Conservation (phyloP, 2,888 invertebrate genomes). For the Caradrina clavipalpis region DNA sequence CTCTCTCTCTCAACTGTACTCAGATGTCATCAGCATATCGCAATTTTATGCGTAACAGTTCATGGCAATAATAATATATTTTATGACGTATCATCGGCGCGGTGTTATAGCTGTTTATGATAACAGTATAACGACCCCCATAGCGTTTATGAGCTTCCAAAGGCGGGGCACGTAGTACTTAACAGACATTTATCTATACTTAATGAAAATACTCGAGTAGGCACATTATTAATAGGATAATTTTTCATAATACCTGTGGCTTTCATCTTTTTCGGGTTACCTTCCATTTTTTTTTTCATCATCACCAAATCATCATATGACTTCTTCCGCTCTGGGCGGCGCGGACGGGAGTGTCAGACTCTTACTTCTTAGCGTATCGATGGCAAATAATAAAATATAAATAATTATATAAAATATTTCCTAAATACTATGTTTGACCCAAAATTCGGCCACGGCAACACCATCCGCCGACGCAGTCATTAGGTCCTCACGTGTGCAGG, state of each 20-base stretch:
- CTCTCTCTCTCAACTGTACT: background rate
- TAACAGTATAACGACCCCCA: conserved; percentile 70
- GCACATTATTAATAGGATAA: conserved; percentile 16
- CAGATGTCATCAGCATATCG: background rate
- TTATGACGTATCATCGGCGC: conserved; percentile 72
- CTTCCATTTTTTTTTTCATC: no score
- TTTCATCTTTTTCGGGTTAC: background rate
- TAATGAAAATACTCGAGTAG: conserved; percentile 35
- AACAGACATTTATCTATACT: conserved; percentile 23
- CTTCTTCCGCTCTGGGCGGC: no score
- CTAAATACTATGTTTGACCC: no score
- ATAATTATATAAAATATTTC: no score
- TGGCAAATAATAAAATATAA: no score
- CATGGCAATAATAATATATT: conserved; percentile 55
- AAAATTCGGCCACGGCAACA: no score
- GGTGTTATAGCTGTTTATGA: conserved; percentile 72
- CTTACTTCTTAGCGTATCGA: no score
- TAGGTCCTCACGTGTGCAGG: no score
- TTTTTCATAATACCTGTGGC: conserved; percentile 13
- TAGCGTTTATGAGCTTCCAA: conserved; percentile 68
- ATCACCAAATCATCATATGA: no score
- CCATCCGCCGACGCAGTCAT: no score
- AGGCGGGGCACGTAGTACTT: conserved; percentile 64
- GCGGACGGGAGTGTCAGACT: no score
- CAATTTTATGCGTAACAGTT: background rate